Base-by-base conservation (phyloP, 2,888 invertebrate genomes). In the Melangyna quadrimaculata region DNA sequence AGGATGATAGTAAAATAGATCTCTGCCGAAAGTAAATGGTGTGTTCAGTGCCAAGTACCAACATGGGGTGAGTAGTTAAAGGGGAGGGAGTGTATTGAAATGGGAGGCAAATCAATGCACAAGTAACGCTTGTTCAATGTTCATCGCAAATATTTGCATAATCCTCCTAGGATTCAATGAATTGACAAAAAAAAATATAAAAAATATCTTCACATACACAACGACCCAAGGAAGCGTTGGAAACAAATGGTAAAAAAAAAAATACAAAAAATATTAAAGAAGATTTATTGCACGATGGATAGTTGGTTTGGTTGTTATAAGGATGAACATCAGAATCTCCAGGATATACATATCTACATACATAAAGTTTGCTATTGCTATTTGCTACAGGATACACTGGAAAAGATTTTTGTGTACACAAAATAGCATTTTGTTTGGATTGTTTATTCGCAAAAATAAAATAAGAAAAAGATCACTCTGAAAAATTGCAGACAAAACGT, bases 71-170 rank as follows among this genome's bases (percentile, higher is more conserved):
- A n/a, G n/a, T n/a, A n/a, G n/a, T n/a, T n/a, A n/a, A n/a, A n/a
- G n/a, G n/a, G n/a, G n/a, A n/a, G n/a, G n/a, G n/a, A n/a, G n/a
- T n/a, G n/a, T n/a, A n/a, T n/a, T n/a, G n/a, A n/a, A n/a, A n/a
- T n/a, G 45, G 12, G 32, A 3, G 48, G 22, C 70, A 22, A 22
- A 84, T 72, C 79, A 78, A 70, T 78, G 67, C 78, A 74, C 43
- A 69, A 84, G 72, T 72, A 72, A 72, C 65, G 75, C 79, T 80
- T 80, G 79, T 75, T 84, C 74, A 67, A 75, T 79, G 79, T 75
- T 84, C 75, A 69, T 75, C 61, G 61, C 84, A 84, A 84, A 84
- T 84, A 84, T 84, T 80, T 84, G 84, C 84, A 80, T 84, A 84
- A 72, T 61, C 79, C 75, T 77, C 67, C 14, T 35, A 75, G 71